These are phyloP conservation scores for Hippocampus comes DNA, from an alignment of 2,113 vertebrate genomes.

Conservation along the genomic window DNA sequence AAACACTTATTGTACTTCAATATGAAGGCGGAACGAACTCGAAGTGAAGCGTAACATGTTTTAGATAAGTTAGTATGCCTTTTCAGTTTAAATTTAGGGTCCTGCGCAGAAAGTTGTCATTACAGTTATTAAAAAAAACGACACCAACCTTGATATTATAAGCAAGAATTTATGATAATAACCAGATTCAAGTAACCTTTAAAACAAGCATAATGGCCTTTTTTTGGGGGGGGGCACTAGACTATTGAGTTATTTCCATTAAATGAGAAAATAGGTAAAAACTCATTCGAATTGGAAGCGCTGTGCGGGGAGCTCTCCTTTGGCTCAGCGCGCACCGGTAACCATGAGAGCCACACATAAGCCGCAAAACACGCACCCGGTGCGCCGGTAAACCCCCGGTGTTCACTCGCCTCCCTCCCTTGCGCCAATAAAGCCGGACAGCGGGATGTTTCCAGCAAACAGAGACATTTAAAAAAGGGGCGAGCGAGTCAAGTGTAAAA, in stretches of 20 bases:
- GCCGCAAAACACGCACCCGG: conserved; percentile 74
- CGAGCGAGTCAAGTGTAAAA: conserved; percentile 77
- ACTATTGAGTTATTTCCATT: not conserved
- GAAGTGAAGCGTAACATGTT: not conserved
- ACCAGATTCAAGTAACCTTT: too few species aligned
- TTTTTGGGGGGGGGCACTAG: not conserved
- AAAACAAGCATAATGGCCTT: not conserved
- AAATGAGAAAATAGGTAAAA: not conserved
- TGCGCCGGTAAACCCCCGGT: conserved; percentile 67
- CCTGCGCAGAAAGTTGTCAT: not conserved
- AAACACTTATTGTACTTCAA: not conserved
- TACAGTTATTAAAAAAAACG: not conserved
- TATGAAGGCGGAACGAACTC: not conserved
- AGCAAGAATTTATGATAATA: too few species aligned
- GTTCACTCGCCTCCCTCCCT: conserved; percentile 54
- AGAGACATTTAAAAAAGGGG: conserved; percentile 63
- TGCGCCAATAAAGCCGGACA: conserved; percentile 70
- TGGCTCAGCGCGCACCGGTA: conserved; percentile 66
- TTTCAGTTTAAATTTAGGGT: not conserved
- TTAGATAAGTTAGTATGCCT: not conserved
- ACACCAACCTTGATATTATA: not conserved
- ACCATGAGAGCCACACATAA: conserved; percentile 76
- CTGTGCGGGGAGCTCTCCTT: not conserved
- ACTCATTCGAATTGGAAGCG: not conserved
- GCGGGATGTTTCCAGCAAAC: conserved; percentile 73